Percentiles rank a stretch among this genome's conserved stretches.
Evolutionary conservation across 2,888 invertebrate genomes (phyloP).

Genomic region (Syrista parreyssii): DNA sequence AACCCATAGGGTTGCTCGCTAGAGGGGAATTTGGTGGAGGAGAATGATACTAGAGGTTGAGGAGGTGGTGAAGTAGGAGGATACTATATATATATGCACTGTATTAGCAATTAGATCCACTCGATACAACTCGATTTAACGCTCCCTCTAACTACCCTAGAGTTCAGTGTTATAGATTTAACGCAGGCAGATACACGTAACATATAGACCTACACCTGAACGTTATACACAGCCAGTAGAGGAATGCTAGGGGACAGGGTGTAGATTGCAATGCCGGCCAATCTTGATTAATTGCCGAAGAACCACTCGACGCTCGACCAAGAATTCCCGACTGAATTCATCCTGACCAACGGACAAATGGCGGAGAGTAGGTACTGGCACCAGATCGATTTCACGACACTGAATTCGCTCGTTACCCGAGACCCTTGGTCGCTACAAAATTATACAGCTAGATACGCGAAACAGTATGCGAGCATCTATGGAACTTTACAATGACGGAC

Average conservation of each 20-base stretch:
- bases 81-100: background rate
- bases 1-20: background rate
- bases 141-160: slow-evolving; percentile 6
- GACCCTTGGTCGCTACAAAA: background rate
- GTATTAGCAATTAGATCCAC: slow-evolving; percentile 12
- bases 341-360: background rate
- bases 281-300: slow-evolving; percentile 5
- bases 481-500: background rate
- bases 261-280: slow-evolving; percentile 5
- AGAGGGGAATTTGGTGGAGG: background rate
- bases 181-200: background rate
- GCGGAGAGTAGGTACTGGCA: background rate
- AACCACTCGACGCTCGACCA: background rate
- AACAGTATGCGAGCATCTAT: background rate
- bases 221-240: background rate
- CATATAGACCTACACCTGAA: background rate
- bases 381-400: background rate
- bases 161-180: slow-evolving; percentile 5
- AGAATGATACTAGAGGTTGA: background rate
- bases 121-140: slow-evolving; percentile 8
- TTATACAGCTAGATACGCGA: background rate
- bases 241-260: background rate
- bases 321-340: background rate
- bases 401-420: background rate
- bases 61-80: background rate